Percentiles rank a stretch among this genome's conserved stretches.
phyloP scores from a whole-genome alignment of 2,113 vertebrate species.

The Atrichornis clamosus region DNA sequence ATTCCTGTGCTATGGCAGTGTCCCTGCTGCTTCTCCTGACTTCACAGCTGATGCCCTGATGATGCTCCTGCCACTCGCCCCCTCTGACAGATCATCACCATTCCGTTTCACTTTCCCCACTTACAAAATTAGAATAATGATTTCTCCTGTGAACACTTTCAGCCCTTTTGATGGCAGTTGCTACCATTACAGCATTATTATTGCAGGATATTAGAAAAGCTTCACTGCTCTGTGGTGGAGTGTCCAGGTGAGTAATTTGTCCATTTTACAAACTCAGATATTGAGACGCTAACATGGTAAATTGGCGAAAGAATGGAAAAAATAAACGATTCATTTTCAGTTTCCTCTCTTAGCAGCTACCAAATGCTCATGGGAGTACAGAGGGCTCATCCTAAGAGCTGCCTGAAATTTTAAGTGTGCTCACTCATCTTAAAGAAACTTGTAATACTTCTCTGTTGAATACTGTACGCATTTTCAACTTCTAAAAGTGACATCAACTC shows the following conservation, averaged over 20 bases:
- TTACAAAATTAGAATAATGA: neutral
- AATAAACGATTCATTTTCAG: neutral
- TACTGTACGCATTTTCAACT: neutral
- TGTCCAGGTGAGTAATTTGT: neutral
- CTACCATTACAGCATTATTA: neutral
- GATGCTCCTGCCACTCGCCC: neutral
- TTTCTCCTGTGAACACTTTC: neutral
- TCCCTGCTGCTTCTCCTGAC: neutral
- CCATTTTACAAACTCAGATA: neutral
- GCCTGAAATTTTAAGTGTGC: neutral
- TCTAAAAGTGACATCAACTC: neutral
- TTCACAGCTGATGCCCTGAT: accelerated
- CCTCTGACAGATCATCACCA: neutral
- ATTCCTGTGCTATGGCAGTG: neutral
- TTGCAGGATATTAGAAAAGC: neutral
- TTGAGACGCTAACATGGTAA: neutral
- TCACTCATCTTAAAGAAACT: neutral
- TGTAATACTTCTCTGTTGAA: neutral
- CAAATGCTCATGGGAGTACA: neutral
- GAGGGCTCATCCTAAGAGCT: neutral
- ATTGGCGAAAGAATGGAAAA: neutral
- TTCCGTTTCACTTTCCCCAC: neutral
- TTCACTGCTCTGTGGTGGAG: neutral
- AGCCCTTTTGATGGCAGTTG: neutral
- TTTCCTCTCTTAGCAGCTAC: neutral